Base-by-base conservation (phyloP, 2,113 vertebrate species). In the Taurulus bubalis region DNA sequence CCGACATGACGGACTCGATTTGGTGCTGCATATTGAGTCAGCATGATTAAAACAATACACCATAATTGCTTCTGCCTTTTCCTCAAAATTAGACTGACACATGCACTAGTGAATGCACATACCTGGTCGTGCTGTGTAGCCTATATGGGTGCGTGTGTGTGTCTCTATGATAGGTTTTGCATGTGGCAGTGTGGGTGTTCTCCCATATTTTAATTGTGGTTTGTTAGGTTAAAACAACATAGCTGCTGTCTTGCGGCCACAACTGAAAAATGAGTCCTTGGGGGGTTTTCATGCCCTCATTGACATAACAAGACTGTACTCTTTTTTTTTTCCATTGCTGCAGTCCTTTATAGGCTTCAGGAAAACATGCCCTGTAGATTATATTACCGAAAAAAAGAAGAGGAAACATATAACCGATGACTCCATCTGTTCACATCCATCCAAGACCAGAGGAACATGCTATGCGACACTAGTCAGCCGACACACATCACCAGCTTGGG, bases 391-490 rank as follows among this genome's bases (percentile, higher is more conserved):
- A n/a, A 55, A 2, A 22, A 20, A 62, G 71, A 32, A 32, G 1
- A 22, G n/a, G n/a, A 12, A 40, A 65, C 30, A 68, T 26, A 20
- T 6, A 69, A 49, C 79, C 63, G 51, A 28, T 53, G 53, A 18
- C 45, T 68, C 58, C 30, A 47, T 75, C 59, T 68, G 64, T 34
- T 67, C 82, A 45, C 64, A 51, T 32, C 58, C 58, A 71, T 71
- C 63, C 58, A 73, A 70, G 56, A 83, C 16, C 30, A 73, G 42
- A 69, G 69, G 71, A 85, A 86, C 89, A 84, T 86, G 86, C 84
- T 88, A 93, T 95, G 93, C 94, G 92, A 93, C 93, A 94, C 36
- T 87, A 83, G 89, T 81, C 77, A 69, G 77, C 84, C 79, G 51
- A 86, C 87, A 89, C 77, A 76, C 75, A 77, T 71, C 38, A 76